Percentiles rank a stretch among this genome's conserved stretches.
Conservation (phyloP, 1,140 invertebrate genomes). For the Adelges cooleyi region DNA sequence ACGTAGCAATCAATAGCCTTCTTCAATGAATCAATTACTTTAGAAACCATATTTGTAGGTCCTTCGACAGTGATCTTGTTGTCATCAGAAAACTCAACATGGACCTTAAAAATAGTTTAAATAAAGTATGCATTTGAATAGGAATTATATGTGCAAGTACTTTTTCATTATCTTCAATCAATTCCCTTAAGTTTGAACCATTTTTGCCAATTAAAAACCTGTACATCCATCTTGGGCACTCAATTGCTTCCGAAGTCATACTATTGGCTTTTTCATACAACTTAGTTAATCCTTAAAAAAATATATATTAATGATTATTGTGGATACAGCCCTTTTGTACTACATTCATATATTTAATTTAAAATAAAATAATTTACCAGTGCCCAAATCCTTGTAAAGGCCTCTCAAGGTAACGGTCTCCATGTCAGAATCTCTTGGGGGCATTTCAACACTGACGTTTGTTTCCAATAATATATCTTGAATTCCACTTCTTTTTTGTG, state of each 20-base stretch:
- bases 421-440: conserved; percentile 68
- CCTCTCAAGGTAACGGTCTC: conserved; percentile 94
- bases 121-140: too few relatives aligned
- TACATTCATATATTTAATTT: background rate
- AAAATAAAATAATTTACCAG: conserved; percentile 42
- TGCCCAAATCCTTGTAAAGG: conserved; percentile 68
- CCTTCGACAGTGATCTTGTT: conserved; percentile 93
- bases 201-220: conserved; percentile 84
- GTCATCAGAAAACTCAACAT: conserved; percentile 86
- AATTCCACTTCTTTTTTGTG: conserved; percentile 70
- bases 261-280: conserved; percentile 96
- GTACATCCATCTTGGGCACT: conserved; percentile 90
- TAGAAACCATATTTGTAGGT: conserved; percentile 84
- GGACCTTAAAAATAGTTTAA: conserved; percentile 41
- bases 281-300: conserved; percentile 64
- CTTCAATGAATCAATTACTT: conserved; percentile 66
- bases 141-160: conserved; percentile 81
- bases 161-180: conserved; percentile 88
- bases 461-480: conserved; percentile 85
- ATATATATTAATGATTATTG: background rate
- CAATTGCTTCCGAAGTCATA: conserved; percentile 70
- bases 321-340: too few relatives aligned
- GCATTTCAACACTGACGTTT: conserved; percentile 93
- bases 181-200: conserved; percentile 87
- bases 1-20: conserved; percentile 60